These are phyloP conservation scores for Frankliniella intonsa DNA, from an alignment of 2,888 invertebrate species.

Conservation along the genomic window DNA sequence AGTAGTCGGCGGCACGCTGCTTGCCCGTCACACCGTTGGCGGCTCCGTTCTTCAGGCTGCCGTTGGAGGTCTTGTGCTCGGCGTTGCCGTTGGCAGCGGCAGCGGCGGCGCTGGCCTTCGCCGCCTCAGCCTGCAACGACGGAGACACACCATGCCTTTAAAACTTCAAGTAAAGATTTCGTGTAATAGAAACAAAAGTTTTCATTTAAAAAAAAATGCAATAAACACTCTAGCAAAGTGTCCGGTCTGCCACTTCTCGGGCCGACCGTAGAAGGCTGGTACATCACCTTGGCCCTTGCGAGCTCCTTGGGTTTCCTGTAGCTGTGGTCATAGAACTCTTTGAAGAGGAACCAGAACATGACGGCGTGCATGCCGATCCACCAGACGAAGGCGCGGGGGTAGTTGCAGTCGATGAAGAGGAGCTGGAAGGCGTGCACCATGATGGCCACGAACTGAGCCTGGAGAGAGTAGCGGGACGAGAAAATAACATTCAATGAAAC, in stretches of 20 bases:
- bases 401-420: constrained; percentile 85
- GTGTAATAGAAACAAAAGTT: background rate
- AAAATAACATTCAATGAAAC: too few relatives aligned
- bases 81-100: background rate
- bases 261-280: background rate
- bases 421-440: constrained; percentile 91
- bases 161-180: background rate
- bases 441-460: constrained; percentile 85
- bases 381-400: constrained; percentile 89
- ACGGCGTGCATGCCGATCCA: constrained; percentile 95
- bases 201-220: background rate
- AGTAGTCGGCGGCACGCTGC: constrained; percentile 1
- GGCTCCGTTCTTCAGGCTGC: background rate
- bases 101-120: background rate
- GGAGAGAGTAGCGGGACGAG: constrained; percentile 39
- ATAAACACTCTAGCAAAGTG: too few relatives aligned
- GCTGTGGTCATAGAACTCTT: constrained; percentile 85
- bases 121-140: background rate
- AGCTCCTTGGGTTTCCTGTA: constrained; percentile 56
- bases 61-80: background rate
- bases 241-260: too few relatives aligned
- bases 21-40: constrained; percentile 3
- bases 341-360: constrained; percentile 93
- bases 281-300: constrained; percentile 42
- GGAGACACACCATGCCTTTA: background rate